Conservation (phyloP, 2,797 vertebrate species). For the Falco biarmicus region DNA sequence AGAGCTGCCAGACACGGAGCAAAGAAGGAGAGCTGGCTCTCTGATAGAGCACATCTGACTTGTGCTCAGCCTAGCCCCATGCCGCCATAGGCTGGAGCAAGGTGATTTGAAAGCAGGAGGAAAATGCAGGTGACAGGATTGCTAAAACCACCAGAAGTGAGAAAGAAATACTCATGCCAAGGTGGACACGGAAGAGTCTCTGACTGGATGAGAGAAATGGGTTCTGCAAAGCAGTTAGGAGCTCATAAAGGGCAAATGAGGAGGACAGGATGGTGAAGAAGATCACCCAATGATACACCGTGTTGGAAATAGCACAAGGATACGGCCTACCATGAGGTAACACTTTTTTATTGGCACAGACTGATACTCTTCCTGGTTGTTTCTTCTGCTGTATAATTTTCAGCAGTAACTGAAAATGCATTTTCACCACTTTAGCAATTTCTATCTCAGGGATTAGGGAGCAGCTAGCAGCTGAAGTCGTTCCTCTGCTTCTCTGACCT, state of each 20-base stretch:
- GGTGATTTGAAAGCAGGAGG: not conserved
- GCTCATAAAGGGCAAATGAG: not conserved
- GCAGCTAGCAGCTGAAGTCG: not conserved
- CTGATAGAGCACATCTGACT: not conserved
- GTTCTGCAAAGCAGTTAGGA: not conserved
- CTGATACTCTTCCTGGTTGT: not conserved
- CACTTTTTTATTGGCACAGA: not conserved
- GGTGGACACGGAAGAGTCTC: not conserved
- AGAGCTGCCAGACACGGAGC: not conserved
- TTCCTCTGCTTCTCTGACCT: not conserved
- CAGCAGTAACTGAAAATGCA: not conserved
- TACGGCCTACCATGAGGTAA: not conserved
- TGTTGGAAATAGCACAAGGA: not conserved
- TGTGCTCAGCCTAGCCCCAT: not conserved
- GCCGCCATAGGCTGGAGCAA: fast-evolving
- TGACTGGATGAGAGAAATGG: not conserved
- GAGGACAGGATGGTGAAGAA: not conserved
- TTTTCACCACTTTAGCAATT: not conserved
- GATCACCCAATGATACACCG: not conserved
- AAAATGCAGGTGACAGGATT: not conserved
- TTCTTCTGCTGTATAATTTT: not conserved
- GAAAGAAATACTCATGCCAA: not conserved
- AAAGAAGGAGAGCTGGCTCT: not conserved
- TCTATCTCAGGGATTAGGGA: not conserved
- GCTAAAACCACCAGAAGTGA: not conserved